These are phyloP conservation scores for Cecidostiba fungosa DNA, from an alignment of 2,888 invertebrate species.

Conservation along the genomic window DNA sequence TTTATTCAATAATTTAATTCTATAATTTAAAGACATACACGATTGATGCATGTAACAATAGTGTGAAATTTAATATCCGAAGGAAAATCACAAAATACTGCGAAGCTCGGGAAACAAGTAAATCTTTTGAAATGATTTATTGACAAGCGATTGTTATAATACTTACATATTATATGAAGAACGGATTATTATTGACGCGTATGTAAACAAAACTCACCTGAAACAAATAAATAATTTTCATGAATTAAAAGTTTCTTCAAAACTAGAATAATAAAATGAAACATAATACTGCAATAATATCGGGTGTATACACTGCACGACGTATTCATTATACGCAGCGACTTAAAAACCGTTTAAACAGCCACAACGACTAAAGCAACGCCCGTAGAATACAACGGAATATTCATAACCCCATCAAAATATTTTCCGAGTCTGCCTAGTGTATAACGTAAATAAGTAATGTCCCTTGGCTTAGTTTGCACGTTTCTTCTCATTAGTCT, in stretches of 20 bases:
- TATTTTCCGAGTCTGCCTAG: background rate
- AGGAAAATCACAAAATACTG: too few relatives aligned
- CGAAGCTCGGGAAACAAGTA: too few relatives aligned
- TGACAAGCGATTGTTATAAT: too few relatives aligned
- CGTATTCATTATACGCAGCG: too few relatives aligned
- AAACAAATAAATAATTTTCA: conserved; percentile 26
- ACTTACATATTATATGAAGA: too few relatives aligned
- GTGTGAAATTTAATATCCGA: too few relatives aligned
- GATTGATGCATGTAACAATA: too few relatives aligned
- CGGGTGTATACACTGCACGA: background rate
- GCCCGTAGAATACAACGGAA: background rate
- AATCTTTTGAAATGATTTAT: too few relatives aligned
- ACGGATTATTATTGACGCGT: background rate
- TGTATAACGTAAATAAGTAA: background rate
- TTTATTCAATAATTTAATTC: too few relatives aligned
- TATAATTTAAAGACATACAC: too few relatives aligned
- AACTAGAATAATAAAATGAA: too few relatives aligned
- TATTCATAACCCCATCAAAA: background rate
- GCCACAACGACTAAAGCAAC: background rate
- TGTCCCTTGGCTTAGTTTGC: background rate
- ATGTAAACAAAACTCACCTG: conserved; percentile 11
- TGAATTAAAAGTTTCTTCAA: too few relatives aligned
- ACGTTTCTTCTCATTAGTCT: conserved; percentile 14
- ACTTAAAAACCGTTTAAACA: background rate
- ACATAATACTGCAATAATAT: background rate